phyloP scores from a whole-genome alignment of 2,113 vertebrate genomes.

The Vulpes vulpes region DNA sequence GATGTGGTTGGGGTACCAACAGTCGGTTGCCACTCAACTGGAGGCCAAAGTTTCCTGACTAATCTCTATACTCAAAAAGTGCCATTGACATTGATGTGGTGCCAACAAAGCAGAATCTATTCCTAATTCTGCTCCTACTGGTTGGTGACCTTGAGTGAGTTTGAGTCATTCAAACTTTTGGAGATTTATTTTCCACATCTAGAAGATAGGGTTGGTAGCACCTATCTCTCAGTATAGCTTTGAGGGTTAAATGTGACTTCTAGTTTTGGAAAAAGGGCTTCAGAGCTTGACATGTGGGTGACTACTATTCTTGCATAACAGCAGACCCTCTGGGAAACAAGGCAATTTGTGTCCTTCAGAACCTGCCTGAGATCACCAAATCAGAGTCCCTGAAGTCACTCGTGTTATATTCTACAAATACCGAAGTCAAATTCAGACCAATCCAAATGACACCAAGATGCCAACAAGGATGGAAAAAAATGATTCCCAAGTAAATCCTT shows the following conservation, averaged over 20 bases:
- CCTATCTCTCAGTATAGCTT: neutral
- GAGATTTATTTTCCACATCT: neutral
- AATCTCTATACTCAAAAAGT: neutral
- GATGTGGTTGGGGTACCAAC: accelerated
- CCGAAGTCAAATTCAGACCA: neutral
- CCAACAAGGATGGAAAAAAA: neutral
- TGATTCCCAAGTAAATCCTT: neutral
- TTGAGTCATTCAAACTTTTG: neutral
- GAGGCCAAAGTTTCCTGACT: neutral
- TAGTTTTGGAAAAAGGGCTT: neutral
- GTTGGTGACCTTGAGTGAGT: neutral
- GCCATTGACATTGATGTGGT: neutral
- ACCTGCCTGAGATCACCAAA: neutral
- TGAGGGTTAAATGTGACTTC: neutral
- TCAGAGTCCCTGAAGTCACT: neutral
- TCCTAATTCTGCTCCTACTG: neutral
- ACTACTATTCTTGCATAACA: neutral
- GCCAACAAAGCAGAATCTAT: neutral
- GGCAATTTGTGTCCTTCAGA: neutral
- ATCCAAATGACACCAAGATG: neutral
- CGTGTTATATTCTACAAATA: neutral
- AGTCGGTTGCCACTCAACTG: neutral
- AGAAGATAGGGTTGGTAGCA: neutral
- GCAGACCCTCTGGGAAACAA: too few relatives aligned
- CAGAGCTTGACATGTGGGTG: neutral